These are phyloP conservation scores for Tauraco hartlaubi DNA, from an alignment of 2,797 vertebrate species.

Conservation along the genomic window DNA sequence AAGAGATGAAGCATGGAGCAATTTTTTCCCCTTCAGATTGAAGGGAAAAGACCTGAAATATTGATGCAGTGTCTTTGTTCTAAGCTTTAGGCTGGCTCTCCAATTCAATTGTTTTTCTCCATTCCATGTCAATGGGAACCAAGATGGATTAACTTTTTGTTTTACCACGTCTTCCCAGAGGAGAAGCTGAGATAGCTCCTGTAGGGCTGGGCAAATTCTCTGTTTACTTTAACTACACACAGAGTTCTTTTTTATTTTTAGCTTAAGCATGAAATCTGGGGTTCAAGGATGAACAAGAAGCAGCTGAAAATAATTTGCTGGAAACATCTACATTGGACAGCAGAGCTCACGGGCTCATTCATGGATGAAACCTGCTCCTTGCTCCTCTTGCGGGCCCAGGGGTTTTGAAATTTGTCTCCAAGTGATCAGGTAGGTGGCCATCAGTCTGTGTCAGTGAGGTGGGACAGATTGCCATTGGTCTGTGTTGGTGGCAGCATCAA, in stretches of 20 bases:
- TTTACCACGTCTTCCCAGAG: neutral
- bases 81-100: constrained; percentile 10
- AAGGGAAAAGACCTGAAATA: constrained; percentile 59
- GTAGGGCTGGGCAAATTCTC: neutral
- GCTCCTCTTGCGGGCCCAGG: neutral
- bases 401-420: neutral
- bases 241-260: neutral
- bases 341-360: neutral
- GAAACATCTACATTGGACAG: neutral
- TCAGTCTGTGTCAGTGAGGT: neutral
- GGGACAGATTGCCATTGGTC: neutral
- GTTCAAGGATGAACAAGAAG: neutral
- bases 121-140: neutral
- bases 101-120: constrained; percentile 6
- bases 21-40: constrained; percentile 42
- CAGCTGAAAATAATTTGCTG: neutral
- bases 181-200: neutral
- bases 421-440: neutral
- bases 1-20: neutral
- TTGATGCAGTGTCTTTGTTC: constrained; percentile 40
- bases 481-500: neutral
- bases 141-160: constrained; percentile 36
- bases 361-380: neutral
- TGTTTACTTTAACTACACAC: neutral
- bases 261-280: neutral